These are phyloP conservation scores for Octodon degus DNA, from an alignment of 2,113 vertebrate genomes.

Conservation along the genomic window DNA sequence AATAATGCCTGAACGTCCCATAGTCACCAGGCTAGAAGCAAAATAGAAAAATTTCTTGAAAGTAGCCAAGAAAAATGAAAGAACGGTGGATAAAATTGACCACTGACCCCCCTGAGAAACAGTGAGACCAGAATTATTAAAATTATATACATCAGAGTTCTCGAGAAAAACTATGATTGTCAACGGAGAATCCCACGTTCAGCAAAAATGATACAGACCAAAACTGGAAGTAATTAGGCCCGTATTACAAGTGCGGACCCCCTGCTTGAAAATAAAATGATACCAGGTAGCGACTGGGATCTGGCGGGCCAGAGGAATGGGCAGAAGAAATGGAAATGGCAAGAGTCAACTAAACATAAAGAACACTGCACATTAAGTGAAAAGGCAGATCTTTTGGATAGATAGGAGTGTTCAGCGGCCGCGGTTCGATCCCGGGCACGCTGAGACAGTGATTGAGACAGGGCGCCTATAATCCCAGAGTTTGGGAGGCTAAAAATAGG, in stretches of 20 bases:
- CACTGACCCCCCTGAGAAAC: neutral
- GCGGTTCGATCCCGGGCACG: no score
- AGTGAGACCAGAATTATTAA: neutral
- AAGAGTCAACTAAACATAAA: neutral
- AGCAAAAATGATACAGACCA: neutral
- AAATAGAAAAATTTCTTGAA: neutral
- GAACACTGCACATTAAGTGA: neutral
- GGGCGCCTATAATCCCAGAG: no score
- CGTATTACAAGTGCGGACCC: neutral
- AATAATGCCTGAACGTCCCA: neutral
- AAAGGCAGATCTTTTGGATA: neutral
- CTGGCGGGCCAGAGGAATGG: neutral
- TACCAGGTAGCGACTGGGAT: neutral
- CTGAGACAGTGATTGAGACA: no score
- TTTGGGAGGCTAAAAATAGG: no score
- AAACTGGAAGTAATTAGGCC: neutral
- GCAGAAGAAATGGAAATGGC: neutral
- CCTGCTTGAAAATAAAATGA: neutral
- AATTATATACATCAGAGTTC: neutral
- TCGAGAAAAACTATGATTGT: slow-evolving; percentile 6
- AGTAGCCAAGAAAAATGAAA: slow-evolving; percentile 1
- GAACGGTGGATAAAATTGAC: neutral
- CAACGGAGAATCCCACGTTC: neutral
- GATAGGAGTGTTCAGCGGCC: neutral
- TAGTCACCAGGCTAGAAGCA: neutral